phyloP scores from a whole-genome alignment of 2,888 invertebrate species.

The Lasius fuliginosus region DNA sequence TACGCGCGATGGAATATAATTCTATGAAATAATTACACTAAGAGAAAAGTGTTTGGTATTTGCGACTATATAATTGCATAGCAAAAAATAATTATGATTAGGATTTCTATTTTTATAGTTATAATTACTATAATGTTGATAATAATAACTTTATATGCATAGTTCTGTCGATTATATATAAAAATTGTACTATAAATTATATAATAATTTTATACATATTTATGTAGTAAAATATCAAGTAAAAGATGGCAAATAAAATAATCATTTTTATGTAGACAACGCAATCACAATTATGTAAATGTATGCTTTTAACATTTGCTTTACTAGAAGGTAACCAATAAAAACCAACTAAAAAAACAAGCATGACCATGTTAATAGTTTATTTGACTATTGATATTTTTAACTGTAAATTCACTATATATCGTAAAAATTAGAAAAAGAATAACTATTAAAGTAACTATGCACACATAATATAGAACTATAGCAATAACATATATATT shows the following conservation, averaged over 20 bases:
- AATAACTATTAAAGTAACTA: neutral
- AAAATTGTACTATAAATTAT: neutral
- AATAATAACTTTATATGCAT: neutral
- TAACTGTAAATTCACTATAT: neutral
- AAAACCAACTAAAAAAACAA: neutral
- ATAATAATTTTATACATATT: neutral
- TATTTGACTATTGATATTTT: neutral
- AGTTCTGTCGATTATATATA: too few species aligned
- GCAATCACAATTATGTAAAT: neutral
- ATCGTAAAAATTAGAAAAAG: neutral
- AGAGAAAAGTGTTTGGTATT: neutral
- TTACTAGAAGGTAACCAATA: neutral
- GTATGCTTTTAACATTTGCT: neutral
- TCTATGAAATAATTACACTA: neutral
- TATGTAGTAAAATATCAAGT: neutral
- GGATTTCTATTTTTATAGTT: neutral
- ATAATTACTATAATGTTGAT: neutral
- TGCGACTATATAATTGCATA: neutral
- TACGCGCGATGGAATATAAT: neutral
- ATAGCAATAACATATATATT: too few species aligned
- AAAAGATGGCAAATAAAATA: neutral
- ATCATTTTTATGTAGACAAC: neutral
- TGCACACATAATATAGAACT: too few species aligned
- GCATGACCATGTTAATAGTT: neutral
- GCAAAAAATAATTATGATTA: constrained; percentile 3